Evolutionary conservation across 2,797 vertebrate species (phyloP).

Genomic region (Fistularia commersonii): DNA sequence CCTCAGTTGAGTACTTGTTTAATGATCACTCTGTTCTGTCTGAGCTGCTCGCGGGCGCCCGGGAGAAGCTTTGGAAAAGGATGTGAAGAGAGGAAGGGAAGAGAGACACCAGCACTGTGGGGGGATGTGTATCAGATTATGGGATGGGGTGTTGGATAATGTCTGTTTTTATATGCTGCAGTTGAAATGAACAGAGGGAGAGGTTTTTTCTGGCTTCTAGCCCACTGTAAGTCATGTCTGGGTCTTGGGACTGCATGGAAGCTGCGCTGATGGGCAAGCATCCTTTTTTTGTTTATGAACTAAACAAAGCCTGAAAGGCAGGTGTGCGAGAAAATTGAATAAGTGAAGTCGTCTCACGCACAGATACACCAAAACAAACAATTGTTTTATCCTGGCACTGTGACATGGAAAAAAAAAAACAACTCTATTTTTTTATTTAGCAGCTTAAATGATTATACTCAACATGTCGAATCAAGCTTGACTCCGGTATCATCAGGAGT

Average conservation of each 20-base stretch:
- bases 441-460: too few species aligned
- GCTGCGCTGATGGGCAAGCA: neutral
- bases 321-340: too few species aligned
- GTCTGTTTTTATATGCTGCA: constrained; percentile 31
- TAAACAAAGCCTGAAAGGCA: too few species aligned
- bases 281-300: too few species aligned
- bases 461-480: too few species aligned
- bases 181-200: constrained; percentile 24
- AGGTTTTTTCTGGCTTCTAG: constrained; percentile 15
- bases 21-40: constrained; percentile 50
- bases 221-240: constrained; percentile 16
- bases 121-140: constrained; percentile 19
- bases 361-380: too few species aligned
- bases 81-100: constrained; percentile 32
- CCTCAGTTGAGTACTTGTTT: constrained; percentile 48
- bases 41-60: constrained; percentile 36
- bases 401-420: too few species aligned
- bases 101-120: constrained; percentile 18
- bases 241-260: constrained; percentile 6
- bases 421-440: too few species aligned
- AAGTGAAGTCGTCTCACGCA: too few species aligned
- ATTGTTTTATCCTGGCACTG: too few species aligned
- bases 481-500: too few species aligned
- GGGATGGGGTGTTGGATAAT: constrained; percentile 30
- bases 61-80: constrained; percentile 37